A percentile compares a stretch with the other conserved stretches of the same genome.
Conservation (phyloP, 1,140 invertebrate genomes). For the Cydia amplana region DNA sequence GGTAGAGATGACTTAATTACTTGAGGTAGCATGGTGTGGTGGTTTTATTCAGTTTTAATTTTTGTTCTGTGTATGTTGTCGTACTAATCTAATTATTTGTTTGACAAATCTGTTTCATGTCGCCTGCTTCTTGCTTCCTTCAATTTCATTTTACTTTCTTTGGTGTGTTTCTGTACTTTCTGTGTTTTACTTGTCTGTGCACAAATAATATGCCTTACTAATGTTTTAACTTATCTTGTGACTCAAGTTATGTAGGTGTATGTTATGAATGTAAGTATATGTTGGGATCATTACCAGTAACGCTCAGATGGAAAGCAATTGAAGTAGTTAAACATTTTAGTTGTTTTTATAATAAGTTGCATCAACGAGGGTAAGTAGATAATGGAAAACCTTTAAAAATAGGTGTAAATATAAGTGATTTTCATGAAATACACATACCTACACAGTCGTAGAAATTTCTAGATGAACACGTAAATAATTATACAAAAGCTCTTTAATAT, state of each 20-base stretch:
- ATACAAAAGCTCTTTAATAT: too few species aligned
- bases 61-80: slow-evolving; percentile 43
- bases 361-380: neutral
- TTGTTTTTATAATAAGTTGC: neutral
- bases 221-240: slow-evolving; percentile 6
- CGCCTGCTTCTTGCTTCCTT: slow-evolving; percentile 56
- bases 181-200: slow-evolving; percentile 54
- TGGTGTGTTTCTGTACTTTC: slow-evolving; percentile 57
- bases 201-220: slow-evolving; percentile 36
- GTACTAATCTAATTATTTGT: slow-evolving; percentile 32
- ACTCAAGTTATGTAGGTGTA: neutral
- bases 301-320: neutral
- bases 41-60: slow-evolving; percentile 61
- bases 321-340: neutral
- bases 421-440: too few species aligned
- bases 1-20: slow-evolving; percentile 65
- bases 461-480: too few species aligned
- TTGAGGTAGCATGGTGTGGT: slow-evolving; percentile 74
- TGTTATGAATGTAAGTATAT: neutral
- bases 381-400: neutral
- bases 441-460: too few species aligned
- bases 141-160: slow-evolving; percentile 54
- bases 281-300: neutral
- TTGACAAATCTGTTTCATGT: slow-evolving; percentile 43
- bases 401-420: too few species aligned